Conservation (phyloP, 2,113 vertebrate species). For the Meriones unguiculatus region DNA sequence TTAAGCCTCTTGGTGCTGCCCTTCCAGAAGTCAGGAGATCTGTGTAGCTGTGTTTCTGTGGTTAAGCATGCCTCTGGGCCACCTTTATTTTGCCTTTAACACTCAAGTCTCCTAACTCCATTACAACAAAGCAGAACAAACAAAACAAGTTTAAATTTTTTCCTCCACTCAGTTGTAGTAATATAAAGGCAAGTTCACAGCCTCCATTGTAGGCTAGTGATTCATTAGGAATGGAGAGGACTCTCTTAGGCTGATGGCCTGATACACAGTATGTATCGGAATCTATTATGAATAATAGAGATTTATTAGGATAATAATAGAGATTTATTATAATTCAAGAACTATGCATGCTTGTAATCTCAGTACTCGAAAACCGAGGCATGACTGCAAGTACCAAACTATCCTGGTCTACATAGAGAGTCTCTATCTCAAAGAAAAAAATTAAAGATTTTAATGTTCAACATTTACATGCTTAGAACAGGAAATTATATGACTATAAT, state of each 20-base stretch:
- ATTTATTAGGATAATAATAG: neutral
- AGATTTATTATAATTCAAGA: neutral
- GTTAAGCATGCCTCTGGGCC: neutral
- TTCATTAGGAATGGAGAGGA: neutral
- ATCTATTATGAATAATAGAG: neutral
- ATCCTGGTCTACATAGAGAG: neutral
- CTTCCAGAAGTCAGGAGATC: neutral
- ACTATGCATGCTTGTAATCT: neutral
- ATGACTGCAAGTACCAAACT: neutral
- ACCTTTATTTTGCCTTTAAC: neutral
- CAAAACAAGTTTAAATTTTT: neutral
- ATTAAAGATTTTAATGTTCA: neutral
- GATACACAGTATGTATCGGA: accelerated
- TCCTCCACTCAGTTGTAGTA: neutral
- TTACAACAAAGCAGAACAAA: neutral
- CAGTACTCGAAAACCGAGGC: neutral
- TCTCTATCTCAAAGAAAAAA: neutral
- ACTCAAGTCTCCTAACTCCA: neutral
- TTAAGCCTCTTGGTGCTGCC: too few species aligned
- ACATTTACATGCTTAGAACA: neutral
- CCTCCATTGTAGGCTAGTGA: neutral
- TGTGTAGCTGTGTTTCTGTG: neutral
- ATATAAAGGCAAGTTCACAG: neutral
- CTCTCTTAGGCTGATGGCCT: neutral
- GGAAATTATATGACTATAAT: neutral